phyloP scores from a whole-genome alignment of 1,140 invertebrate species.

The Riptortus pedestris region DNA sequence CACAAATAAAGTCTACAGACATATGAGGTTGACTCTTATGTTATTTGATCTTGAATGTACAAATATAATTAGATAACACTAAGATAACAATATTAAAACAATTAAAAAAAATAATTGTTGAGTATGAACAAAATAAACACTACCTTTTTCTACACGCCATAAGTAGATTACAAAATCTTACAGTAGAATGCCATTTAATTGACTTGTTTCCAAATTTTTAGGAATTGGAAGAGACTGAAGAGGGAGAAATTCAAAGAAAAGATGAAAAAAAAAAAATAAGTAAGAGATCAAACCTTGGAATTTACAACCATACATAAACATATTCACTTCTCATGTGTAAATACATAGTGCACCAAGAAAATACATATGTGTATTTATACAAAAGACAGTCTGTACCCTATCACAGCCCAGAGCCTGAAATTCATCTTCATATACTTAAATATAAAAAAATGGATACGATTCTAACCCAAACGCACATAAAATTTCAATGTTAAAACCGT shows the following conservation, averaged over 20 bases:
- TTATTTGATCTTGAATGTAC: not conserved
- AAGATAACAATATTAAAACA: not conserved
- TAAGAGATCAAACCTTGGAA: constrained; percentile 2
- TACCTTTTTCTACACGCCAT: too few relatives aligned
- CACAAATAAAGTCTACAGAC: constrained; percentile 1
- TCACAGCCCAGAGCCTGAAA: constrained; percentile 9
- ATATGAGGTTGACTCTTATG: not conserved
- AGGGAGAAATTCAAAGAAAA: not conserved
- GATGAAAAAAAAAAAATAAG: not conserved
- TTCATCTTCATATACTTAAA: not conserved
- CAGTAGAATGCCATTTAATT: not conserved
- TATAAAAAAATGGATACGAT: not conserved
- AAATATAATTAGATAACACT: not conserved
- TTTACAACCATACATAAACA: constrained; percentile 8
- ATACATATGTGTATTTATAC: not conserved
- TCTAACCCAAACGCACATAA: not conserved
- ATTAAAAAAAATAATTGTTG: not conserved
- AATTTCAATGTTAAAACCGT: not conserved
- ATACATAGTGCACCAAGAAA: not conserved
- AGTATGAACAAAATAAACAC: not conserved
- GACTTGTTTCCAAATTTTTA: not conserved
- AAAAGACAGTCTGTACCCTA: not conserved
- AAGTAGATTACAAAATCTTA: too few relatives aligned
- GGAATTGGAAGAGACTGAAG: not conserved
- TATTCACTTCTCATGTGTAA: not conserved